Evolutionary conservation across 2,797 vertebrate species (phyloP).

Genomic region (Masticophis lateralis): DNA sequence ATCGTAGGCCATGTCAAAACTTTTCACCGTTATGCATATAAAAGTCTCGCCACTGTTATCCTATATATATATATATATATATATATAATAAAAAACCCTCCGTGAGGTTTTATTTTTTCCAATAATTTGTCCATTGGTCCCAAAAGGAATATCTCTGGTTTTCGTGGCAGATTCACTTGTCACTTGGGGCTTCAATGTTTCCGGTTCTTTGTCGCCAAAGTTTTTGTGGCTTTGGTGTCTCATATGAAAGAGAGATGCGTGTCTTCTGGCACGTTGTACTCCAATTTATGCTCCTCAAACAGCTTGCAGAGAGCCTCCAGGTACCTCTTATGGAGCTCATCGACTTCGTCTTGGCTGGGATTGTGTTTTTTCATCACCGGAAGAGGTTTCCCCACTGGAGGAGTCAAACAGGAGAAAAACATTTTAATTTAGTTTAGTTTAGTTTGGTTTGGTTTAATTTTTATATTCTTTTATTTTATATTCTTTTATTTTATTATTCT

Average conservation of each 20-base stretch:
- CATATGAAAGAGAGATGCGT: constrained; percentile 82
- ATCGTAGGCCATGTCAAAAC: too few species aligned
- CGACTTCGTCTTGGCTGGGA: constrained; percentile 78
- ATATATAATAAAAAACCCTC: too few species aligned
- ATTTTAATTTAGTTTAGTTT: not conserved
- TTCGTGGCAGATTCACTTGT: not conserved
- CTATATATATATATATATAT: too few species aligned
- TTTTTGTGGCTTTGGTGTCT: not conserved
- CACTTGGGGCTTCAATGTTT: not conserved
- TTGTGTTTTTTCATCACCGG: constrained; percentile 74
- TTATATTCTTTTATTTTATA: too few species aligned
- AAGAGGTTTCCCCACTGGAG: constrained; percentile 88
- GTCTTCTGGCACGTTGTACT: constrained; percentile 81
- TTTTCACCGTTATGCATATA: too few species aligned
- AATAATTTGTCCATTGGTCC: not conserved
- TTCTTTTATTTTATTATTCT: too few species aligned
- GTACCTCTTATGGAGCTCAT: constrained; percentile 82
- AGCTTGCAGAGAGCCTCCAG: constrained; percentile 80
- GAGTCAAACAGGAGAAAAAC: not conserved
- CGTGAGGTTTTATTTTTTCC: not conserved
- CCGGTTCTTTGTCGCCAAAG: not conserved
- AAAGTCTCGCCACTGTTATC: too few species aligned
- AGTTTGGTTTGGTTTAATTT: too few species aligned
- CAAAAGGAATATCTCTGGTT: not conserved
- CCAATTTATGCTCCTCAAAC: constrained; percentile 88